Percentiles rank a stretch among this genome's conserved stretches.
These are phyloP conservation scores for Apocrypta bakeri DNA, from an alignment of 1,140 invertebrate species.

Conservation along the genomic window DNA sequence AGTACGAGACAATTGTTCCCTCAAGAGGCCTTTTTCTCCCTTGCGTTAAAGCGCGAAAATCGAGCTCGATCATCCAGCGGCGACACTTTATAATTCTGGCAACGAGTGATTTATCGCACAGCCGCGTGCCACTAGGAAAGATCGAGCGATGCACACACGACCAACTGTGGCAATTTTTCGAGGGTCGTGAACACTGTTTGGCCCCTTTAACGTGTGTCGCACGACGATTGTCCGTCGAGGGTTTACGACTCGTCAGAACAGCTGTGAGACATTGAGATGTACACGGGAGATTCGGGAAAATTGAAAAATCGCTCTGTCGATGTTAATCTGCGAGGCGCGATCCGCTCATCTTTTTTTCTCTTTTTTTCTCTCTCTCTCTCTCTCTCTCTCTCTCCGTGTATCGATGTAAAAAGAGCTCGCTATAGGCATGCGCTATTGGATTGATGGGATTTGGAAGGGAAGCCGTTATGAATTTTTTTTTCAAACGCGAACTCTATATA, in stretches of 20 bases:
- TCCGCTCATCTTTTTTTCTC: background rate
- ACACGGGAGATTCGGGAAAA: background rate
- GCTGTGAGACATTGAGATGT: conserved; percentile 21
- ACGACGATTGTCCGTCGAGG: background rate
- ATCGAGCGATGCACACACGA: background rate
- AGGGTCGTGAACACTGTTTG: background rate
- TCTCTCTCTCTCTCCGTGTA: too few relatives aligned
- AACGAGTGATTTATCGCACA: background rate
- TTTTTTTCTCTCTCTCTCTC: too few relatives aligned
- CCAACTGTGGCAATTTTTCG: conserved; percentile 4
- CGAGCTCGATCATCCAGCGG: background rate
- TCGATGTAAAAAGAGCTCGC: too few relatives aligned
- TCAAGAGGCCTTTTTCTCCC: background rate
- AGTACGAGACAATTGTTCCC: background rate
- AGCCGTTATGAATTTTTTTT: background rate
- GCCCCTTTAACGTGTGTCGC: conserved; percentile 6
- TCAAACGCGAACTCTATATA: background rate
- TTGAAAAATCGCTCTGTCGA: background rate
- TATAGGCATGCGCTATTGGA: background rate
- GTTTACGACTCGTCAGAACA: background rate
- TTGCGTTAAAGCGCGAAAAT: background rate
- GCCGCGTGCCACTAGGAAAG: conserved; percentile 4
- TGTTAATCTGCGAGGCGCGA: background rate
- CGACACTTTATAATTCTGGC: conserved; percentile 1
- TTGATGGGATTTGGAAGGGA: background rate